phyloP scores from a whole-genome alignment of 2,888 invertebrate genomes.

The Boloria selene region DNA sequence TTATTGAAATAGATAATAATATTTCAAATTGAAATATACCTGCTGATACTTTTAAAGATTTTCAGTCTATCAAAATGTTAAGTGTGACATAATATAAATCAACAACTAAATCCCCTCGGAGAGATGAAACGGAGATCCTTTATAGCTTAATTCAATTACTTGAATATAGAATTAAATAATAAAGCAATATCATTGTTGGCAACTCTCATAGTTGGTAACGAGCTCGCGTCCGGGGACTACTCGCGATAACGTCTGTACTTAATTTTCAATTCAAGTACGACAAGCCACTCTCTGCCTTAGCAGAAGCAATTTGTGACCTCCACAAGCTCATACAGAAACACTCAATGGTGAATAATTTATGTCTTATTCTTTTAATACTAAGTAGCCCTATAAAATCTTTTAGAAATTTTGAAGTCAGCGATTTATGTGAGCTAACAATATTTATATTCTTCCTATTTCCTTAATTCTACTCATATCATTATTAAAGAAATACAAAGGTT shows the following conservation, averaged over 20 bases:
- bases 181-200: conserved; percentile 52
- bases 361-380: not conserved
- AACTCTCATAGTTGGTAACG: conserved; percentile 57
- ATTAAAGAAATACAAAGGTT: not conserved
- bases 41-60: no score
- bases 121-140: conserved; percentile 32
- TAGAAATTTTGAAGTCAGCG: no score
- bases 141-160: conserved; percentile 53
- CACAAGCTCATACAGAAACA: conserved; percentile 30
- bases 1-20: no score
- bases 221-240: conserved; percentile 47
- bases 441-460: not conserved
- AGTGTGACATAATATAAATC: not conserved
- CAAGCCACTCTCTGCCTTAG: conserved; percentile 34
- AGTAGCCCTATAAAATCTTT: no score
- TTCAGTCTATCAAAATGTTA: not conserved
- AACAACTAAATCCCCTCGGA: conserved; percentile 11
- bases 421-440: not conserved
- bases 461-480: not conserved
- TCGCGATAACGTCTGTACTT: conserved; percentile 49
- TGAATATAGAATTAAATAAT: conserved; percentile 32
- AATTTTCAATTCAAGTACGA: conserved; percentile 56
- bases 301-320: conserved; percentile 33
- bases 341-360: conserved; percentile 1
- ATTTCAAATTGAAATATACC: no score